Conservation (phyloP, 2,888 invertebrate species). For the Cyaniris semiargus region DNA sequence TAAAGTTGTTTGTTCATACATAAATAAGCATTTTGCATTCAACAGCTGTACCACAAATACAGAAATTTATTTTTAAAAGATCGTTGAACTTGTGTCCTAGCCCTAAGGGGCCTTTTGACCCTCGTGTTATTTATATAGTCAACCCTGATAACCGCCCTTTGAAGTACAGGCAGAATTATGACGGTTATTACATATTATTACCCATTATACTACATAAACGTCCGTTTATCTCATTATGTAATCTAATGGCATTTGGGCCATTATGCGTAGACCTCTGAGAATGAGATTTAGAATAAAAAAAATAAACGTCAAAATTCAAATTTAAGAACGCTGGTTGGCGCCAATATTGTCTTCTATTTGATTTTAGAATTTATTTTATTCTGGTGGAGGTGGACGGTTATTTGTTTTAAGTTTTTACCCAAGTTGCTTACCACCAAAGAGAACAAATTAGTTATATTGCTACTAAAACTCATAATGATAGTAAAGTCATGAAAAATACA, state of each 20-base stretch:
- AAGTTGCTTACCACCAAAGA: too few relatives aligned
- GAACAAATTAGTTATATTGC: too few relatives aligned
- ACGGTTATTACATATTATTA: slow-evolving; percentile 15
- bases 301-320: not conserved
- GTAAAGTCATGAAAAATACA: not conserved
- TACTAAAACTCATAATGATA: too few relatives aligned
- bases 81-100: slow-evolving; percentile 25
- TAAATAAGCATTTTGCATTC: not conserved
- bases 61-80: slow-evolving; percentile 8
- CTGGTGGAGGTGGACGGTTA: too few relatives aligned
- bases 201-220: not conserved
- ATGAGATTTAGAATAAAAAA: not conserved
- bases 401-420: not conserved
- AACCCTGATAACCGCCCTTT: slow-evolving; percentile 41
- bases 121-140: slow-evolving; percentile 41
- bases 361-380: not conserved
- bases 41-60: not conserved
- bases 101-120: slow-evolving; percentile 39
- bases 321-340: not conserved
- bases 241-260: not conserved
- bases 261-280: not conserved
- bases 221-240: slow-evolving; percentile 2
- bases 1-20: not conserved
- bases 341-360: not conserved
- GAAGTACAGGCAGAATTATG: slow-evolving; percentile 35